These are phyloP conservation scores for Nibea albiflora DNA, from an alignment of 2,113 vertebrate species.

Conservation along the genomic window DNA sequence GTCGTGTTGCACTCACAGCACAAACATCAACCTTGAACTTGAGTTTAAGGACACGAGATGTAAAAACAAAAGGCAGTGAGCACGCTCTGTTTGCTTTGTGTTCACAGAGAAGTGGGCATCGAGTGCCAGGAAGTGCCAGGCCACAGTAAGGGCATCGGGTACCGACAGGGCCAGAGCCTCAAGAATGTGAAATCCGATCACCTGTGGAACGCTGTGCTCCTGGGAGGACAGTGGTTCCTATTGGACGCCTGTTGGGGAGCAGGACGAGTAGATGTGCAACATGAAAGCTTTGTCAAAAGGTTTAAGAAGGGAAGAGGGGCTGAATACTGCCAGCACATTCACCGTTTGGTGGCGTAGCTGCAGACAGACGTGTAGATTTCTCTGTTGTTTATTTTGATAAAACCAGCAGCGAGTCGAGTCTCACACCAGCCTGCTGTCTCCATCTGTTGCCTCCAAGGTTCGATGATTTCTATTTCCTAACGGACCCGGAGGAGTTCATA, in stretches of 20 bases:
- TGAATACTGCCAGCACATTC: neutral
- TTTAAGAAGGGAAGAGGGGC: constrained; percentile 50
- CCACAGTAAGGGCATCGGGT: constrained; percentile 83
- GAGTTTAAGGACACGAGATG: neutral
- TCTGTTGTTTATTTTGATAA: neutral
- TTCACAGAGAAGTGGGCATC: constrained; percentile 80
- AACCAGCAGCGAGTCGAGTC: constrained; percentile 28
- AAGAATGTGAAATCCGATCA: constrained; percentile 85
- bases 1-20: neutral
- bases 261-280: constrained; percentile 83
- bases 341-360: neutral
- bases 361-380: neutral
- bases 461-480: constrained; percentile 87
- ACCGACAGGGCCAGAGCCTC: constrained; percentile 71
- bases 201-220: constrained; percentile 84
- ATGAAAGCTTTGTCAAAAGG: constrained; percentile 84
- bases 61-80: neutral
- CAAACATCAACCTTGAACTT: neutral
- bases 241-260: constrained; percentile 88
- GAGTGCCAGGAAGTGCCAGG: constrained; percentile 82
- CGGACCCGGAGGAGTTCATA: constrained; percentile 85
- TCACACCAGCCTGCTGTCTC: constrained; percentile 41
- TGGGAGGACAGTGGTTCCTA: constrained; percentile 84
- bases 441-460: constrained; percentile 75
- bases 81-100: constrained; percentile 33